Evolutionary conservation across 2,888 invertebrate species (phyloP).

Genomic region (Mythimna pallens): DNA sequence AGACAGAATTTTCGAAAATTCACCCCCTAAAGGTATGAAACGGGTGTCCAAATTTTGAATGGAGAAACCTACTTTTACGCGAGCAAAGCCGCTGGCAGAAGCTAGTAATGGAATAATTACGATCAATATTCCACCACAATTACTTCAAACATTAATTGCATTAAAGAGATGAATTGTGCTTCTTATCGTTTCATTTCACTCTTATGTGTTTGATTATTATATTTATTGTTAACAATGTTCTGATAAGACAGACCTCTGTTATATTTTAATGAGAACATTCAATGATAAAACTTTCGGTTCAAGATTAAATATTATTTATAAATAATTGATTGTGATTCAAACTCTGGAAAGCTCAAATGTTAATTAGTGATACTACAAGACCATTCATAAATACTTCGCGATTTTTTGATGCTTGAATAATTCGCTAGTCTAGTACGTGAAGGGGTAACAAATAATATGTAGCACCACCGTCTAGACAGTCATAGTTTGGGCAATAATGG

Average conservation of each 20-base stretch:
- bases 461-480: not conserved
- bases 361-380: not conserved
- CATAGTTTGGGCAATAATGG: not conserved
- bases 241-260: constrained; percentile 41
- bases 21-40: too few species aligned
- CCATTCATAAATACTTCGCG: not conserved
- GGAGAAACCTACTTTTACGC: too few species aligned
- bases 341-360: not conserved
- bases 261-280: constrained; percentile 29
- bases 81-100: too few species aligned
- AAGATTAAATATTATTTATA: constrained; percentile 5
- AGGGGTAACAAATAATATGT: not conserved
- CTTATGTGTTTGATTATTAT: constrained; percentile 29
- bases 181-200: constrained; percentile 55
- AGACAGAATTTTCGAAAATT: too few species aligned
- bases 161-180: constrained; percentile 27
- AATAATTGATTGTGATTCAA: not conserved
- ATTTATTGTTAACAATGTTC: constrained; percentile 33
- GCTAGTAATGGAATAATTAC: constrained; percentile 4
- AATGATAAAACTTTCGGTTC: constrained; percentile 20
- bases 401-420: not conserved
- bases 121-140: constrained; percentile 4
- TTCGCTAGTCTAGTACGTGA: not conserved
- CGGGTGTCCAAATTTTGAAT: too few species aligned
- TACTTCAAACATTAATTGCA: constrained; percentile 22